These are phyloP conservation scores for Meliscaeva auricollis DNA, from an alignment of 2,888 invertebrate species.

Conservation along the genomic window DNA sequence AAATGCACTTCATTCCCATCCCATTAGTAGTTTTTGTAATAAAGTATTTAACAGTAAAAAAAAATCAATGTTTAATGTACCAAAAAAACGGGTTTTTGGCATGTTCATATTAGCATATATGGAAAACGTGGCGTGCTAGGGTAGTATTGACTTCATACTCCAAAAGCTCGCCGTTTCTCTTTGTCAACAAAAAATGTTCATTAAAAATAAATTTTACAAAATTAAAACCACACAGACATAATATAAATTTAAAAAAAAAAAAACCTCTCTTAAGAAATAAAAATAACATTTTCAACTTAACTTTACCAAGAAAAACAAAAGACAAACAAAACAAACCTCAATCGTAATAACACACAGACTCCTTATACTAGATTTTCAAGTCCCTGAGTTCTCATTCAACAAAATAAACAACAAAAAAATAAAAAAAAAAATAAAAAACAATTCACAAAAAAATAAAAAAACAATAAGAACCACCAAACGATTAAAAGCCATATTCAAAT, in stretches of 20 bases:
- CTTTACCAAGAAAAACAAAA: not conserved
- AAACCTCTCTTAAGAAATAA: not conserved
- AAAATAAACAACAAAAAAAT: constrained; percentile 9
- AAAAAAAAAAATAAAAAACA: not conserved
- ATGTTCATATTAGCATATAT: no score
- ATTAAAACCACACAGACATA: not conserved
- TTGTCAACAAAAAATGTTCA: no score
- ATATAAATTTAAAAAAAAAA: not conserved
- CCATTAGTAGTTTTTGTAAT: no score
- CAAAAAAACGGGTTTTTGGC: no score
- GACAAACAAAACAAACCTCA: not conserved
- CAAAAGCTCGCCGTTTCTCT: no score
- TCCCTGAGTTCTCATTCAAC: constrained; percentile 12
- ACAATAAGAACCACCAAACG: constrained; percentile 22
- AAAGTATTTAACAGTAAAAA: no score
- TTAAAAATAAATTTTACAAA: not conserved
- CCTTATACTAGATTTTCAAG: constrained; percentile 15
- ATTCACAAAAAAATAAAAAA: not conserved
- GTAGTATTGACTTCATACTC: no score
- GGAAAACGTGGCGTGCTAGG: no score
- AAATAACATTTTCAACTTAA: constrained; percentile 5
- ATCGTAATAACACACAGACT: not conserved
- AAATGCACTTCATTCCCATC: no score
- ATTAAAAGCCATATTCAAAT: constrained; percentile 39
- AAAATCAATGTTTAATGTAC: no score